Evolutionary conservation across 2,797 vertebrate genomes (phyloP).

Genomic region (Apogon talboti): DNA sequence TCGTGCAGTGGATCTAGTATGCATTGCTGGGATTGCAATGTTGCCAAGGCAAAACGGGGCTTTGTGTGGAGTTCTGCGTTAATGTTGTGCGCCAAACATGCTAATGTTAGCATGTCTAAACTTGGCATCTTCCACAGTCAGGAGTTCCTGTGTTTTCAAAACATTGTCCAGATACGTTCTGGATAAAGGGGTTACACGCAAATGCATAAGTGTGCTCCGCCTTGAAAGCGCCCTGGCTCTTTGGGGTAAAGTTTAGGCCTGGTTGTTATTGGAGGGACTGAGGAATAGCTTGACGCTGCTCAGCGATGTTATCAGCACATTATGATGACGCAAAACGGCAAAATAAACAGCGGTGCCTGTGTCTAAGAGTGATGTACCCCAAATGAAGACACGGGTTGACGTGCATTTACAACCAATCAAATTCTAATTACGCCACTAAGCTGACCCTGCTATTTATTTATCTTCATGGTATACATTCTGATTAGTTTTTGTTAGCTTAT

Average conservation of each 20-base stretch:
- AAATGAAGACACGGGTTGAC: not conserved
- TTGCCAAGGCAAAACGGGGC: constrained; percentile 41
- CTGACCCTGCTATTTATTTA: too few relatives aligned
- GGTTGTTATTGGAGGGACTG: constrained; percentile 11
- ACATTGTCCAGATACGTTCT: constrained; percentile 17
- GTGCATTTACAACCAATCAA: not conserved
- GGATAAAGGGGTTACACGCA: not conserved
- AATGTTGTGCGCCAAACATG: not conserved
- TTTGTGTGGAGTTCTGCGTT: not conserved
- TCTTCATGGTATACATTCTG: too few relatives aligned
- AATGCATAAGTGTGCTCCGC: not conserved
- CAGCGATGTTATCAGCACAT: constrained; percentile 60
- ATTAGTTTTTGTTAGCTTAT: too few relatives aligned
- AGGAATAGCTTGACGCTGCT: constrained; percentile 29
- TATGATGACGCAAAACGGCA: constrained; percentile 74
- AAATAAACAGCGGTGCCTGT: constrained; percentile 60
- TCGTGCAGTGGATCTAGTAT: constrained; percentile 58
- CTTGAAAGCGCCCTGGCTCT: not conserved
- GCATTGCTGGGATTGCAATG: constrained; percentile 46
- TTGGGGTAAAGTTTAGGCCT: constrained; percentile 8
- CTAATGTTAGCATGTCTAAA: constrained; percentile 20
- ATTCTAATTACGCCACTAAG: not conserved
- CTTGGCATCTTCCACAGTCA: constrained; percentile 11
- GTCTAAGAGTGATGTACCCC: constrained; percentile 1
- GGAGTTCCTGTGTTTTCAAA: constrained; percentile 52